Base-by-base conservation (phyloP, 2,888 invertebrate genomes). In the Tanytarsus gracilentus region DNA sequence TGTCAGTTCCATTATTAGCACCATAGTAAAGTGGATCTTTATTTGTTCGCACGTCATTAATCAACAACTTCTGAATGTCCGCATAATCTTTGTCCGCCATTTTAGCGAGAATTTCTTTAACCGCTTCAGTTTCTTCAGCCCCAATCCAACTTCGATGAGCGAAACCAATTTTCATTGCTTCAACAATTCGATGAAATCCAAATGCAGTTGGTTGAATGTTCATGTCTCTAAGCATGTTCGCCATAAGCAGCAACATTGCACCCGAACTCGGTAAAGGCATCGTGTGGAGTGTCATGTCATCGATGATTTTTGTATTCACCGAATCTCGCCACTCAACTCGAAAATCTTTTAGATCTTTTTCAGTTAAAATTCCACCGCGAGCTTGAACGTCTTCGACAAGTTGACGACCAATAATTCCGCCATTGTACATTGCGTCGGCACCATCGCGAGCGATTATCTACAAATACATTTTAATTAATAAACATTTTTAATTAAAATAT, bases 151-250 rank as follows among this genome's bases (percentile, higher is more conserved):
- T 88, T 65, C 96, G 77, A 68, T 84, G 81, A 1, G 90, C 95
- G 72, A 87, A 95, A 14, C 87, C 94, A 76, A 85, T 95, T 72
- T 98, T 98, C 74, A 92, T 89, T 3, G 88, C 80, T 71, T 98
- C 97, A 7, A 88, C 77, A 64, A 93, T 77, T 64, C 90, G 81
- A 67, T 97, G 96, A 78, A 87, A 86, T n/a, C 27, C 14, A 4
- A 25, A 2, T 2, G 26, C n/a, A 50, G 25, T 29, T 50, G 26
- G 26, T 18, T 50, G n/a, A 1, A 50, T 7, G 8, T 50, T 16
- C 4, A 27, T 80, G 11, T 76, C 78, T 58, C 79, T 78, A 66
- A 94, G 75, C 65, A 94, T 79, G 70, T 91, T 89, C 64, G 96
- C 72, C 63, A 94, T 87, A 68, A 90, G 85, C 0, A 84, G 80